These are phyloP conservation scores for Melanotaenia pygmaea DNA, from an alignment of 2,797 vertebrate species.

Conservation along the genomic window DNA sequence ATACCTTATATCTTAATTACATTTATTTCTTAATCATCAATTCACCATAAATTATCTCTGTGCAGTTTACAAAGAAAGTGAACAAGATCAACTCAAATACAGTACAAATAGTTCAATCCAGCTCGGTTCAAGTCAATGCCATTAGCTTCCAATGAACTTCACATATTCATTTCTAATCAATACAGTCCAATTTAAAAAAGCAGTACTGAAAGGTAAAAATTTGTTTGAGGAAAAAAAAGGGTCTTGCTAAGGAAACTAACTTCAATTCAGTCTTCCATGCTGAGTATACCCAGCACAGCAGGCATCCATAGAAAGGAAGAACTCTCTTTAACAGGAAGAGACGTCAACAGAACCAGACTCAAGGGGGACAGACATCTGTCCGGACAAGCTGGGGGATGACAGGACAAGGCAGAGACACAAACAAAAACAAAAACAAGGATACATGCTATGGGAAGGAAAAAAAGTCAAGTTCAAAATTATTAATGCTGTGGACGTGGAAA, in stretches of 20 bases:
- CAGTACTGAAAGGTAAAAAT: too few species aligned
- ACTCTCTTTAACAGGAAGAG: constrained; percentile 1
- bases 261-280: background rate
- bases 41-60: background rate
- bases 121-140: too few species aligned
- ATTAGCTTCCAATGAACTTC: too few species aligned
- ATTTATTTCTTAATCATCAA: background rate
- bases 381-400: background rate
- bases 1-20: background rate
- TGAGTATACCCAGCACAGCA: background rate
- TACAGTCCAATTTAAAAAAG: background rate
- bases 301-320: background rate
- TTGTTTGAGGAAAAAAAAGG: too few species aligned
- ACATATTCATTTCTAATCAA: background rate
- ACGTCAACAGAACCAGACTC: background rate
- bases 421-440: background rate
- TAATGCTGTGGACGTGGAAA: background rate
- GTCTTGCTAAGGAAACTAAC: background rate
- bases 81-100: background rate
- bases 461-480: background rate
- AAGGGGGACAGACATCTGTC: background rate
- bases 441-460: background rate
- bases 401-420: background rate
- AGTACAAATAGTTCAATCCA: background rate
- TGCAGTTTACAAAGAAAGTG: background rate